A percentile compares a stretch with the other conserved stretches of the same genome.
These are phyloP conservation scores for Aurelia sp. DNA, from an alignment of 30 jellyfish, hydroid and myxozoan species.

Conservation along the genomic window DNA sequence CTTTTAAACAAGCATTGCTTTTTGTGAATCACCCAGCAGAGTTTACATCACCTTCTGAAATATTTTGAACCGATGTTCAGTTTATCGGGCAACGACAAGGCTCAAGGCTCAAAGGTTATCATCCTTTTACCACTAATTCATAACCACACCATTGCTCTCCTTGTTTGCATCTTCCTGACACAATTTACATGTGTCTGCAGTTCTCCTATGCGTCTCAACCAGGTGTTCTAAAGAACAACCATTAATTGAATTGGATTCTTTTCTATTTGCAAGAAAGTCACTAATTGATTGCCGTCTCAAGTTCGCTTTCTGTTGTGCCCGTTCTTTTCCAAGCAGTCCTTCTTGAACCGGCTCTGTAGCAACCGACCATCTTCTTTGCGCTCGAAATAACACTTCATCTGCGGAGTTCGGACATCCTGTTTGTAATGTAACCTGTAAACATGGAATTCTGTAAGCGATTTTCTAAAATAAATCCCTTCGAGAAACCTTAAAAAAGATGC, in stretches of 20 bases:
- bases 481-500: no score
- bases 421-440: conserved; percentile 32
- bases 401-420: conserved; percentile 60
- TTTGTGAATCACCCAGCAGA: no score
- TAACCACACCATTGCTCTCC: no score
- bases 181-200: conserved; percentile 65
- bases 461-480: no score
- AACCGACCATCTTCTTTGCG: conserved; percentile 47
- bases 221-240: conserved; percentile 66
- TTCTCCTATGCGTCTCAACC: conserved; percentile 47
- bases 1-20: no score
- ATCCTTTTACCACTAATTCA: no score
- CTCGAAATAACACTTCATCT: conserved; percentile 42
- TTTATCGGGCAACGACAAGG: no score
- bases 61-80: no score
- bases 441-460: no score
- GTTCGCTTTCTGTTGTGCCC: background rate
- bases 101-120: no score
- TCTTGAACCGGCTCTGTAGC: conserved; percentile 1
- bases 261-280: conserved; percentile 36
- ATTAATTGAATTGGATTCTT: conserved; percentile 50
- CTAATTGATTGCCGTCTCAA: conserved; percentile 42
- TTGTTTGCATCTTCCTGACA: conserved; percentile 52
- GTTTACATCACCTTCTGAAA: no score
- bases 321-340: conserved; percentile 2